Conservation (phyloP, 2,888 invertebrate species). For the Steinernema scapterisci region DNA sequence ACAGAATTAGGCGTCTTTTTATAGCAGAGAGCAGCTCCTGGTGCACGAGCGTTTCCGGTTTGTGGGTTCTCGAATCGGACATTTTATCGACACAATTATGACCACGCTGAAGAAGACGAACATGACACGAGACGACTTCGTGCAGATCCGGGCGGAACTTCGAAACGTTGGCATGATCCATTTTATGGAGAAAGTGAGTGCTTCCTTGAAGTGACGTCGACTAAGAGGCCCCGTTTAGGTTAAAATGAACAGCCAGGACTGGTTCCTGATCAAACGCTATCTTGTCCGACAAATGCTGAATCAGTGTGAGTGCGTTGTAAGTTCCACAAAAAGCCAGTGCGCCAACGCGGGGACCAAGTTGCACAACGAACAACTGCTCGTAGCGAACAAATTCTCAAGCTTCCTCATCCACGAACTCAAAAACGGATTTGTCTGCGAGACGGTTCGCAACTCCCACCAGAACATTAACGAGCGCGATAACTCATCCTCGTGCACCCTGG, state of each 20-base stretch:
- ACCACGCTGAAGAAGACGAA: constrained; percentile 28
- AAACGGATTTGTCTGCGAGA: constrained; percentile 34
- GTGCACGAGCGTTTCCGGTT: constrained; percentile 25
- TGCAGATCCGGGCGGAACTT: constrained; percentile 26
- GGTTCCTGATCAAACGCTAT: constrained; percentile 30
- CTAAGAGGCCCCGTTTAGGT: neutral
- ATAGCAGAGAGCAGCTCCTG: constrained; percentile 5
- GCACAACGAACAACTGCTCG: constrained; percentile 31
- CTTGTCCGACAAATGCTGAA: constrained; percentile 31
- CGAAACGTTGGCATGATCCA: constrained; percentile 29
- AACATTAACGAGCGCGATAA: constrained; percentile 27
- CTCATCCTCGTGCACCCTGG: constrained; percentile 21
- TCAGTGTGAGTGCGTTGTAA: constrained; percentile 25
- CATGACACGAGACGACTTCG: constrained; percentile 30
- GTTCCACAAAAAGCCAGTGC: constrained; percentile 11
- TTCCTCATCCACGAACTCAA: constrained; percentile 33
- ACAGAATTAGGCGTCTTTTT: neutral
- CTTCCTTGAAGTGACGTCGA: neutral
- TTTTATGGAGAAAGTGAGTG: constrained; percentile 31
- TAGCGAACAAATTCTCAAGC: constrained; percentile 32
- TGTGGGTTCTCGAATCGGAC: constrained; percentile 26
- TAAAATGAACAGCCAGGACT: constrained; percentile 31
- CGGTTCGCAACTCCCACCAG: constrained; percentile 25
- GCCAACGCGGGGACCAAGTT: constrained; percentile 15
- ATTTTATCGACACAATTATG: constrained; percentile 27